A percentile compares a stretch with the other conserved stretches of the same genome.
These are phyloP conservation scores for Anguilla marmorata DNA, from an alignment of 2,797 vertebrate species.

Conservation along the genomic window DNA sequence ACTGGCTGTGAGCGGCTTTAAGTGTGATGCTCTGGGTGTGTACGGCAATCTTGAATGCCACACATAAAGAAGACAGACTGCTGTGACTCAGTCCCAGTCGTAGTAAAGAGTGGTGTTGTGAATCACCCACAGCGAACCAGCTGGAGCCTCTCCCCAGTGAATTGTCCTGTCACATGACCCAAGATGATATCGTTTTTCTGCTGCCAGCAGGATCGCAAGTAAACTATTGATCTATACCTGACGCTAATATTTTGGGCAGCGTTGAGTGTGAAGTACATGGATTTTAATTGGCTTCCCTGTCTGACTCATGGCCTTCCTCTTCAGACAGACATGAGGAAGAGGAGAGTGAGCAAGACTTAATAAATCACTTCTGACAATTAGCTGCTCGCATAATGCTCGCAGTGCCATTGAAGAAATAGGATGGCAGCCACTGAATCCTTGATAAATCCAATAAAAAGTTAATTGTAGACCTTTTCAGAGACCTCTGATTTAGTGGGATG, in stretches of 20 bases:
- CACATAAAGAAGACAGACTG: constrained; percentile 16
- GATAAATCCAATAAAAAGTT: constrained; percentile 7
- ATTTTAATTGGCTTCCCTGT: not conserved
- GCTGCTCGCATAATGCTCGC: not conserved
- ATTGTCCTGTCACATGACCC: constrained; percentile 18
- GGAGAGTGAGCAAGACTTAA: not conserved
- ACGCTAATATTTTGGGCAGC: constrained; percentile 10
- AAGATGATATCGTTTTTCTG: constrained; percentile 5
- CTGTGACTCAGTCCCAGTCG: not conserved
- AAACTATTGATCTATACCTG: constrained; percentile 3
- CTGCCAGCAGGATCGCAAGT: not conserved
- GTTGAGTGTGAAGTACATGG: not conserved
- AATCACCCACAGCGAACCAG: not conserved
- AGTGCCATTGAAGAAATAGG: not conserved
- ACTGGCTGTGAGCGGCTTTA: not conserved
- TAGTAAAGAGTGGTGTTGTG: constrained; percentile 8
- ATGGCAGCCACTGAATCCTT: not conserved
- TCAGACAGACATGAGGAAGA: not conserved
- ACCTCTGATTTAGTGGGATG: not conserved
- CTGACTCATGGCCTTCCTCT: not conserved
- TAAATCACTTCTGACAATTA: not conserved
- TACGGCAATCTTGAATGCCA: not conserved
- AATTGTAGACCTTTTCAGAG: constrained; percentile 8
- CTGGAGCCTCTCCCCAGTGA: constrained; percentile 7
- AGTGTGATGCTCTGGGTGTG: not conserved